Base-by-base conservation (phyloP, 2,113 vertebrate genomes). In the Pagrus major region DNA sequence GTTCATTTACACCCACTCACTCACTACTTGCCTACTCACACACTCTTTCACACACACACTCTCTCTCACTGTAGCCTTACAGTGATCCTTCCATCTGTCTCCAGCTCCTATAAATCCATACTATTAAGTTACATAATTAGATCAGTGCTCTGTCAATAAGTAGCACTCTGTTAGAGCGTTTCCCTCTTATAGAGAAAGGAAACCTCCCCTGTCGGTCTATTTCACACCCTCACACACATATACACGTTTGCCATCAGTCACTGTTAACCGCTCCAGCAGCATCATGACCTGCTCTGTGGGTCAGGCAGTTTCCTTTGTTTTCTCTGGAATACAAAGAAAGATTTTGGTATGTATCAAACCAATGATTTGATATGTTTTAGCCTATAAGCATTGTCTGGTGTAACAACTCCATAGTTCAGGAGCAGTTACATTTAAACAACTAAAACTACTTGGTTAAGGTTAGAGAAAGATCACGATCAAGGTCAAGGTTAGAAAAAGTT, bases 41-140 rank as follows among this genome's bases (percentile, higher is more conserved):
- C 63, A 59, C 70, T 71, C 70, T 42, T 63, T 72, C 27, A 1
- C 44, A 68, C 2, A 0, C 49, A 18, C 15, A 29, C 21, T 51
- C 20, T 9, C 14, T 68, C 20, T 49, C 42, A 10, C 29, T 61
- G n/a, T 76, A 49, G 11, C 56, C 37, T 52, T 70, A 82, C 2
- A 61, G 72, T 59, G 44, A 73, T 56, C 23, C 37, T 37, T 63
- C 44, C 16, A n/a, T 55, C 23, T 25, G 6, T 35, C 66, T 33
- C 6, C 18, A 18, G 3, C 65, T 49, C 16, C 33, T 78, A 18
- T 78, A n/a, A 80, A 88, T 83, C 65, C 71, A 78, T 82, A 73
- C 71, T 85, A 80, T 86, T 86, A 77, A 16, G 59, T 68, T 71
- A 65, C 69, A 52, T 73, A 79, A 88, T 88, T 59, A 76, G 74